Conservation (phyloP, 1,140 invertebrate genomes). For the Drosophila yakuba region DNA sequence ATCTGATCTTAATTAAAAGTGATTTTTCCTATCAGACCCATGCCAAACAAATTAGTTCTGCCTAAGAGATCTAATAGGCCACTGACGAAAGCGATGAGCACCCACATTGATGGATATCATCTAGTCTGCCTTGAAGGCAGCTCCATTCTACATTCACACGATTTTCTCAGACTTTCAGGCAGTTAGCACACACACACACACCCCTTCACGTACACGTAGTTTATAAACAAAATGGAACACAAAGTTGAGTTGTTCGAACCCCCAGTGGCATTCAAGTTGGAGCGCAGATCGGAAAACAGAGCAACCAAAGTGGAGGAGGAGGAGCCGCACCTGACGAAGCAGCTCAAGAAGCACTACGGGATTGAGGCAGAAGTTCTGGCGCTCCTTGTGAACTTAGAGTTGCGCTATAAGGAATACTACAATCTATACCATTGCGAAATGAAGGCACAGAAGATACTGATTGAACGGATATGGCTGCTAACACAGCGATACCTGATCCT, state of each 20-base stretch:
- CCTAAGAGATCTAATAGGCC: constrained; percentile 40
- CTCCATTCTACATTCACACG: not conserved
- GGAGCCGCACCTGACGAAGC: constrained; percentile 55
- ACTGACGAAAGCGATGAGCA: constrained; percentile 41
- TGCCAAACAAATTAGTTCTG: constrained; percentile 51
- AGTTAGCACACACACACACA: constrained; percentile 6
- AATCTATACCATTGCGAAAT: constrained; percentile 57
- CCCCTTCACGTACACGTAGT: constrained; percentile 1
- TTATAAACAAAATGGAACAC: constrained; percentile 26
- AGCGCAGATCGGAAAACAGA: not conserved
- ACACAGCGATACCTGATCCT: constrained; percentile 66
- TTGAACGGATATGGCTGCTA: constrained; percentile 60
- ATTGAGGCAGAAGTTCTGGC: constrained; percentile 49
- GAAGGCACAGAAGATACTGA: constrained; percentile 40
- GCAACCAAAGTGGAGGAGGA: not conserved
- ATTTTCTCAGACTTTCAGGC: constrained; percentile 7
- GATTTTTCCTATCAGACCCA: constrained; percentile 4
- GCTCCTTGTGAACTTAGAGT: constrained; percentile 47
- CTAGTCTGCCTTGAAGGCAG: constrained; percentile 29
- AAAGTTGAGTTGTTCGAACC: constrained; percentile 3
- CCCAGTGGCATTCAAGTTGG: not conserved
- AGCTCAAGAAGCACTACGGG: constrained; percentile 56
- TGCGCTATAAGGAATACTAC: constrained; percentile 38
- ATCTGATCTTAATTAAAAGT: constrained; percentile 41
- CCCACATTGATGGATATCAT: constrained; percentile 25